Evolutionary conservation across 2,888 invertebrate species (phyloP).

Genomic region (Orthosia gothica): DNA sequence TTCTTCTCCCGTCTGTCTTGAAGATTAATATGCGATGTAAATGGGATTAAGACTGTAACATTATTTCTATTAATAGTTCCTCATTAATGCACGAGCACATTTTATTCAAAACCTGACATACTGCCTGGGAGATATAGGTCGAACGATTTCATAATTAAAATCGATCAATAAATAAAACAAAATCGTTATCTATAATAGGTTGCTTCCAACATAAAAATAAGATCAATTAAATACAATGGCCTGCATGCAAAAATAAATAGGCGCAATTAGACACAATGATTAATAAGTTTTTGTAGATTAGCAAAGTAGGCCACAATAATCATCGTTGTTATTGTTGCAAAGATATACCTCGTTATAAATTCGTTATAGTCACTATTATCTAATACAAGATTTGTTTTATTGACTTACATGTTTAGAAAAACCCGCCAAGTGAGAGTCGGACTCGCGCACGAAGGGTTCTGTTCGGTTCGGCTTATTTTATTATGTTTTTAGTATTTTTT

Average conservation of each 20-base stretch:
- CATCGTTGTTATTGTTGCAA: not conserved
- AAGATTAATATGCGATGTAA: no score
- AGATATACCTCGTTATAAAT: not conserved
- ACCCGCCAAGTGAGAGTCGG: no score
- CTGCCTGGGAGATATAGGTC: no score
- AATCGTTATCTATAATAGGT: not conserved
- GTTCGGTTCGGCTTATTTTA: no score
- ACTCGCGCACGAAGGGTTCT: no score
- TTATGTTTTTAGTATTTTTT: no score
- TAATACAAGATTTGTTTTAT: not conserved
- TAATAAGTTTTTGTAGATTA: conserved; percentile 10
- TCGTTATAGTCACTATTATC: not conserved
- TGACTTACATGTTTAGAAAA: no score
- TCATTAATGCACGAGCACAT: not conserved
- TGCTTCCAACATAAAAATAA: not conserved
- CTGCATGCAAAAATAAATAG: not conserved
- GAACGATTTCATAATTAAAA: not conserved
- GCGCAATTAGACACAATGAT: conserved; percentile 9
- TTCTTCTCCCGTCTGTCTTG: no score
- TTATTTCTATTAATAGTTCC: not conserved
- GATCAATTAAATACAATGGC: conserved; percentile 3
- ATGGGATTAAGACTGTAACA: not conserved
- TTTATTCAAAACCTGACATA: not conserved
- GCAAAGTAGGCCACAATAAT: conserved; percentile 2
- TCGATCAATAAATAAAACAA: not conserved